Evolutionary conservation across 2,888 invertebrate species (phyloP), one percentile per base, ranked within the genome.

Genomic region (Crepidodera aurea): DNA sequence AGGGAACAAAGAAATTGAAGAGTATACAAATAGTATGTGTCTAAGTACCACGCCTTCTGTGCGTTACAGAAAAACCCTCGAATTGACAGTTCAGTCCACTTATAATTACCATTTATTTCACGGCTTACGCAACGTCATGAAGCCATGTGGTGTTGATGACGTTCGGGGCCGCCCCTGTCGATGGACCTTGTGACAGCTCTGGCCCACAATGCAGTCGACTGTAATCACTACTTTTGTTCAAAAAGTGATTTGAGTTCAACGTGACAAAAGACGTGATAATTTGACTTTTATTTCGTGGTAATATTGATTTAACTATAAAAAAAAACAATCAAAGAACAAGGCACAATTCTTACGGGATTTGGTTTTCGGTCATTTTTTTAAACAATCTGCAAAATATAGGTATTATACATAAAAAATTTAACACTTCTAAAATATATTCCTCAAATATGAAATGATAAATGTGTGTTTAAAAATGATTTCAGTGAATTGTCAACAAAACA

Each of bases 31-130:
- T 51, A 60, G 53, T 55, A 59, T 73, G 73, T 77, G 77, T 77
- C 77, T 77, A 72, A 71, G 66, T 66, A 71, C 70, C 73, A 72
- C 77, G 76, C 77, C 77, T 77, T 64, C 71, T 71, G 65, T 71
- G 70, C 71, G 74, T 75, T 74, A 73, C 69, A 73, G n/a, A 73
- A 75, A 78, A 77, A 77, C 77, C 77, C 78, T 77, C 73, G 73
- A 77, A 79, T 77, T 78, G 79, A 79, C 80, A 79, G 78, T 76
- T 77, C 77, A 78, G 77, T 78, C 75, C 73, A 75, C 73, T 78
- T 65, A 76, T 79, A 79, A 80, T 79, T 79, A 78, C 76, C 78
- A 78, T 78, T 78, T 76, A 79, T 79, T 80, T 79, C 74, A 78
- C 76, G 78, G 78, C 74, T 78, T 78, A 73, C 73, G 73, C 76